Evolutionary conservation across 2,113 vertebrate species (phyloP), one percentile per base, ranked within the genome.

Genomic region (Oxyura jamaicensis): DNA sequence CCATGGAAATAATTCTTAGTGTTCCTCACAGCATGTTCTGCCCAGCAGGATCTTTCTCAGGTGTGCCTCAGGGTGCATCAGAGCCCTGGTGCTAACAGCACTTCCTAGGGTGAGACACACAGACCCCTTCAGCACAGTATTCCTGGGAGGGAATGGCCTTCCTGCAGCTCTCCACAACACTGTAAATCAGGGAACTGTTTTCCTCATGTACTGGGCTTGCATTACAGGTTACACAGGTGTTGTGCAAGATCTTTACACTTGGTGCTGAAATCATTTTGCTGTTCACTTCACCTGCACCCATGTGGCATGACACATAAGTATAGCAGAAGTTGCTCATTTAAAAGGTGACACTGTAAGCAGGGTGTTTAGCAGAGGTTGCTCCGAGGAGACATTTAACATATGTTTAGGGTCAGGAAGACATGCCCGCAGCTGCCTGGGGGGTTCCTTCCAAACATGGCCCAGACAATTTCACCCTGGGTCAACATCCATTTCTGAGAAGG

Each of bases 71-170:
- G 42, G 20, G 62, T 1, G 1, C 62, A 79, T 14, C 35, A 33
- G 28, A 75, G 82, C 41, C 80, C 83, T 60, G 1, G 0, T 31
- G 46, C 79, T 87, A 0, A 0, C 65, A 90, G 63, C 25, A 31
- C 50, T 80, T 74, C 36, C 72, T 44, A 20, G 59, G 55, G 50
- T 4, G 29, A 91, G 28, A 74, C 56, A 56, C 26, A 73, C 16
- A 52, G 56, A 18, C 29, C 33, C 56, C 36, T 83, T 88, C 86
- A 74, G 63, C 41, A 36, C 9, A 2, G 41, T 74, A 41, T 67
- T 93, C 63, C 60, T 62, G 46, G 46, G 31, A 31, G 25, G 50
- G 46, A 83, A 93, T 62, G 83, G 25, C 36, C 68, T 93, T 77
- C 69, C 66, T 33, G 53, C 36, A 35, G 58, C 67, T 79, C 68